Evolutionary conservation across 2,113 vertebrate species (phyloP).

Genomic region (Aix galericulata): DNA sequence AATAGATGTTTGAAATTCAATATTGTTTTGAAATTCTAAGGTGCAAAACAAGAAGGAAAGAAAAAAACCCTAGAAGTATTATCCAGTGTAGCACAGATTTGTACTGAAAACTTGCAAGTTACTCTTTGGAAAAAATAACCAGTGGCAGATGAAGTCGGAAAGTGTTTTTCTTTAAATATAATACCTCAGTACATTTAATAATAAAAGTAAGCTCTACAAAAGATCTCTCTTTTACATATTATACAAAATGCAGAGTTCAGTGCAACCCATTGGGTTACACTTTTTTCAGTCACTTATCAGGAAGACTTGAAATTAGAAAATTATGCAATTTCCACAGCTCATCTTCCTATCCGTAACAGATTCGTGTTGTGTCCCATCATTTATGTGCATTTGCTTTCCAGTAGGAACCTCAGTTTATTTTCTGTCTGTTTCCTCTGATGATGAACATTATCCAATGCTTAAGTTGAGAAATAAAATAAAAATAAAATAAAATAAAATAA

Average conservation of each 20-base stretch:
- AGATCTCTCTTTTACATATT: slow-evolving; percentile 84
- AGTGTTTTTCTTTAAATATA: slow-evolving; percentile 78
- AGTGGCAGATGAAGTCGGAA: slow-evolving; percentile 79
- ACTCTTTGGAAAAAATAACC: slow-evolving; percentile 75
- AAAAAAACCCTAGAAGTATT: slow-evolving; percentile 50
- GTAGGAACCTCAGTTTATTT: slow-evolving; percentile 51
- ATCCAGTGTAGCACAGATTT: slow-evolving; percentile 84
- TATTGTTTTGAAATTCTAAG: slow-evolving; percentile 74
- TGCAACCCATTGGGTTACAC: slow-evolving; percentile 78
- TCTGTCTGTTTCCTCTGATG: slow-evolving; percentile 27
- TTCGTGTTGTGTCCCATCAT: slow-evolving; percentile 41
- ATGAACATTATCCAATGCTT: slow-evolving; percentile 14
- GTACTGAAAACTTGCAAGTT: slow-evolving; percentile 84
- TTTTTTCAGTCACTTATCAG: slow-evolving; percentile 83
- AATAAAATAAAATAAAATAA: not conserved
- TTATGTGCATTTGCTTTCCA: slow-evolving; percentile 42
- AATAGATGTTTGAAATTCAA: slow-evolving; percentile 69
- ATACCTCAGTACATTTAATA: slow-evolving; percentile 82
- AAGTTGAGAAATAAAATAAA: slow-evolving; percentile 47
- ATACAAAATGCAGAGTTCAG: slow-evolving; percentile 86
- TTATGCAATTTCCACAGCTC: slow-evolving; percentile 77
- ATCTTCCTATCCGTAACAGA: slow-evolving; percentile 75
- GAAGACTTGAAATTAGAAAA: slow-evolving; percentile 92
- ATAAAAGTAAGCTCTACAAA: slow-evolving; percentile 91
- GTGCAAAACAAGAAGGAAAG: slow-evolving; percentile 48